Percentiles rank a stretch among this genome's conserved stretches.
These are phyloP conservation scores for Apus apus DNA, from an alignment of 2,113 vertebrate species.

Conservation along the genomic window DNA sequence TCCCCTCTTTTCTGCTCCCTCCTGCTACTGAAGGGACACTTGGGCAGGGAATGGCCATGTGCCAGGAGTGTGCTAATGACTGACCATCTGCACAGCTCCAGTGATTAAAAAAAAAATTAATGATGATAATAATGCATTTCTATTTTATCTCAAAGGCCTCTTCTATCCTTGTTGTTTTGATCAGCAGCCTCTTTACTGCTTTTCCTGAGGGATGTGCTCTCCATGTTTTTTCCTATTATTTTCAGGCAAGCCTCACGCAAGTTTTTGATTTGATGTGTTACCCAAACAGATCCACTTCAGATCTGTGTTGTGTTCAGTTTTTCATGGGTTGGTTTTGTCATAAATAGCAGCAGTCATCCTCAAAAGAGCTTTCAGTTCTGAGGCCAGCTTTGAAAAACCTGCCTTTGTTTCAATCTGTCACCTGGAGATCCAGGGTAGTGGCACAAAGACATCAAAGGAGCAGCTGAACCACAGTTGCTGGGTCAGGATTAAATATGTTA, in stretches of 20 bases:
- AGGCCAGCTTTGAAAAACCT: background rate
- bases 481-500: background rate
- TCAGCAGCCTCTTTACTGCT: background rate
- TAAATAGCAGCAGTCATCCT: background rate
- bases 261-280: background rate
- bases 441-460: fast-evolving
- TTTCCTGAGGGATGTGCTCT: background rate
- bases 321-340: background rate
- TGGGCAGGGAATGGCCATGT: fast-evolving
- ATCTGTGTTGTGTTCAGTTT: background rate
- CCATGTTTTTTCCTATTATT: background rate
- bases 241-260: background rate
- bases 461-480: background rate
- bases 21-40: background rate
- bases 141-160: background rate
- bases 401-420: background rate
- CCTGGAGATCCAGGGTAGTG: background rate
- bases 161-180: background rate
- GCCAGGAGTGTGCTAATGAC: fast-evolving
- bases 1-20: background rate
- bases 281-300: background rate
- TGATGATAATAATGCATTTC: background rate
- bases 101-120: too few species aligned
- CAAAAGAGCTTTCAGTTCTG: background rate
- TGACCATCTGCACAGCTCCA: background rate